These are phyloP conservation scores for Drosophila carrolli DNA, from an alignment of 1,140 invertebrate genomes.

Conservation along the genomic window DNA sequence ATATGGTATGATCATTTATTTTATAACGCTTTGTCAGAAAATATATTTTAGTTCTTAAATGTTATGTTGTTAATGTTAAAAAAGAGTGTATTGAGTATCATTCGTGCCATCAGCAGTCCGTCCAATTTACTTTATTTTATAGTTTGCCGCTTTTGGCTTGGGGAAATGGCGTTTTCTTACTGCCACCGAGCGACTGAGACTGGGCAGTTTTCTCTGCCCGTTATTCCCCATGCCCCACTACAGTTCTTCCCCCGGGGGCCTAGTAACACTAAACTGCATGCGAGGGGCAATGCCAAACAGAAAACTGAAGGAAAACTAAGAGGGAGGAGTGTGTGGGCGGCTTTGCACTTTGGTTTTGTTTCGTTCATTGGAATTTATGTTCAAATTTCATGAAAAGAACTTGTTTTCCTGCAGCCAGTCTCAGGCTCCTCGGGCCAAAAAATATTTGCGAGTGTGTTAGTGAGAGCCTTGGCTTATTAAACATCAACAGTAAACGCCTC, in stretches of 20 bases:
- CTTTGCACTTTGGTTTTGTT: conserved; percentile 72
- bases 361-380: conserved; percentile 78
- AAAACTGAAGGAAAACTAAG: conserved; percentile 29
- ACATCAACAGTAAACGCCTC: conserved; percentile 72
- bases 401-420: conserved; percentile 62
- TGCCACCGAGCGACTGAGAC: conserved; percentile 39
- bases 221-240: conserved; percentile 24
- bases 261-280: conserved; percentile 73
- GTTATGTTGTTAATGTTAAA: too few species aligned
- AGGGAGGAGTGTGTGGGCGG: conserved; percentile 37
- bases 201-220: conserved; percentile 59
- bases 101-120: not conserved
- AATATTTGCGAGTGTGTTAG: conserved; percentile 29
- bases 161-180: conserved; percentile 65
- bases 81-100: conserved; percentile 1
- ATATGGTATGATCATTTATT: too few species aligned
- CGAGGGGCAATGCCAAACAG: conserved; percentile 47
- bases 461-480: conserved; percentile 64
- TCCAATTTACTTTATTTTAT: conserved; percentile 57
- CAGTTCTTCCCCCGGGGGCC: conserved; percentile 30
- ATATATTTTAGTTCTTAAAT: too few species aligned
- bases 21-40: too few species aligned
- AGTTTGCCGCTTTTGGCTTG: conserved; percentile 51
- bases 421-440: conserved; percentile 31
- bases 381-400: conserved; percentile 78